Evolutionary conservation across 2,113 vertebrate genomes (phyloP), one percentile per base, ranked within the genome.

Genomic region (Rattus norvegicus): DNA sequence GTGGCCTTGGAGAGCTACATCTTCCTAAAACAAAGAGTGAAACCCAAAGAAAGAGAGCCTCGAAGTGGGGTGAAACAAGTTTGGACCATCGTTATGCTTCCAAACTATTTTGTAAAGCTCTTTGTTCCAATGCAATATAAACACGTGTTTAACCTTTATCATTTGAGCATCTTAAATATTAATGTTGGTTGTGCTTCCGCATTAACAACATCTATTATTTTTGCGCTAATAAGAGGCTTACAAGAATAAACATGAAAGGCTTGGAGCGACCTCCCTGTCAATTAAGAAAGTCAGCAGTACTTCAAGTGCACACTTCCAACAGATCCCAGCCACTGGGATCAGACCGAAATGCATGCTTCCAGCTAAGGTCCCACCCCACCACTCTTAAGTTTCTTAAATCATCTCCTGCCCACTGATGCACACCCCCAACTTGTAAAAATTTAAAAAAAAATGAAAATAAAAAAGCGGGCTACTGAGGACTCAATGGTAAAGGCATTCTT

Each of bases 191-290:
- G 98, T 98, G 98, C 98, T 98, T 98, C 98, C 96, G 98, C 98
- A 98, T 98, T 97, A 98, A 98, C 97, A 98, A 97, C 97, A 98
- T 96, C 98, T 98, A 98, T 98, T 98, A 98, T 98, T 98, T 98
- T 98, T 98, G 98, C 97, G 97, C 98, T 98, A 98, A 98, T 98
- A 98, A 98, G 98, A 98, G 97, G 98, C 98, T 98, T 98, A 98
- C 97, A 98, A 98, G 98, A 98, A 98, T 98, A 98, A 98, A 98
- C 97, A 98, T 96, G 97, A 98, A 98, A 98, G 98, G 95, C 98
- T 98, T 94, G 97, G 98, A 98, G 97, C 95, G 97, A 97, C 95
- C 97, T 98, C 97, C 95, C 97, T 97, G 98, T 98, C 98, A 98
- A 98, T 98, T 98, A 98, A 98, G 98, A 97, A 97, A 98, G 97